phyloP scores from a whole-genome alignment of 2,888 invertebrate genomes.

The Hirtodrosophila trivittata region DNA sequence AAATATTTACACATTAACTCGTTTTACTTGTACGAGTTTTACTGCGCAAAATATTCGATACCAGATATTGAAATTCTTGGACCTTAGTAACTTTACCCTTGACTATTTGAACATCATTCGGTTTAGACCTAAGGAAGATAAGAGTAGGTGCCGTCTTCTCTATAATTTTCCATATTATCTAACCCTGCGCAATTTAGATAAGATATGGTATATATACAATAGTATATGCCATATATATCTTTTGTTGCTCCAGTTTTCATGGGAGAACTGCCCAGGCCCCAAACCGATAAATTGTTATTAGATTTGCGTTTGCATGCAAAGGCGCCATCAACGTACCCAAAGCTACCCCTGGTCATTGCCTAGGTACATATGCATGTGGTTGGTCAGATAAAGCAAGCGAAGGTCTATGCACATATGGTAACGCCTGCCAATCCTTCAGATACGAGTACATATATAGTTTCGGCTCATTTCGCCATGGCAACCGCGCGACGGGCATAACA shows the following conservation, averaged over 20 bases:
- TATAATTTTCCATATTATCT: conserved; percentile 41
- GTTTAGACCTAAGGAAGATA: conserved; percentile 27
- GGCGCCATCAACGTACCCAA: conserved; percentile 24
- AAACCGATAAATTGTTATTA: conserved; percentile 27
- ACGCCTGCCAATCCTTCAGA: conserved; percentile 20
- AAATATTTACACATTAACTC: not conserved
- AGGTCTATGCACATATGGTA: not conserved
- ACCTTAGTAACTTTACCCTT: not conserved
- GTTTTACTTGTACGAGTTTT: no score
- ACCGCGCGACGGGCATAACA: conserved; percentile 47
- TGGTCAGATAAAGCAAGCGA: conserved; percentile 33
- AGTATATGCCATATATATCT: conserved; percentile 1
- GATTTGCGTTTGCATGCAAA: conserved; percentile 43
- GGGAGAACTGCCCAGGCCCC: not conserved
- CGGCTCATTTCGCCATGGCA: conserved; percentile 42
- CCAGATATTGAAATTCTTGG: not conserved
- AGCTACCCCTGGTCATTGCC: not conserved
- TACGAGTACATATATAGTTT: conserved; percentile 15
- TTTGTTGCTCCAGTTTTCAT: conserved; percentile 30
- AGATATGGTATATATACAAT: conserved; percentile 32
- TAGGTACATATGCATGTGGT: conserved; percentile 4
- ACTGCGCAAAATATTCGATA: no score
- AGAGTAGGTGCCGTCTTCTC: conserved; percentile 11
- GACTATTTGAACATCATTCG: conserved; percentile 9
- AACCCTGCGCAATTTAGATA: conserved; percentile 50